Percentiles rank a stretch among this genome's conserved stretches.
These are phyloP conservation scores for Acromyrmex heyeri DNA, from an alignment of 1,140 invertebrate species.

Conservation along the genomic window DNA sequence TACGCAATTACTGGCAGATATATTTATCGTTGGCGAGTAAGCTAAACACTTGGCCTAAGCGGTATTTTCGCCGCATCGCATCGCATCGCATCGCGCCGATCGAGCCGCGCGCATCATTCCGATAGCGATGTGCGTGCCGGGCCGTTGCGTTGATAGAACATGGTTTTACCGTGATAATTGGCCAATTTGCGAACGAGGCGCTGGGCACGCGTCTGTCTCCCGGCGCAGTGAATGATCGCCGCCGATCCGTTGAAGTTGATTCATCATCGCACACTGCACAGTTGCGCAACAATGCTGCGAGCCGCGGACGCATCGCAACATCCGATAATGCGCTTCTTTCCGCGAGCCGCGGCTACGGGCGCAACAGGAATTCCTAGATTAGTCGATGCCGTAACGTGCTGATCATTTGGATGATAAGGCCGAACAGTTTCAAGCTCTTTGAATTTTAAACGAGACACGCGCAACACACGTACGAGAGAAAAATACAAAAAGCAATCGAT, in stretches of 20 bases:
- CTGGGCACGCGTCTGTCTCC: slow-evolving; percentile 65
- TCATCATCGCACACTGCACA: slow-evolving; percentile 63
- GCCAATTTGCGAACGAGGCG: slow-evolving; percentile 68
- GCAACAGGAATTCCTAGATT: slow-evolving; percentile 70
- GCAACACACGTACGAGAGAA: neutral
- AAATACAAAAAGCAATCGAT: neutral
- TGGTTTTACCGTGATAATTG: slow-evolving; percentile 67
- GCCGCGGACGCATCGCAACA: slow-evolving; percentile 37
- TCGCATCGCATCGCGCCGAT: neutral
- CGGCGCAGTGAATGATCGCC: slow-evolving; percentile 67
- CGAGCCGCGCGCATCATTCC: neutral
- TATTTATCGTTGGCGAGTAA: slow-evolving; percentile 7
- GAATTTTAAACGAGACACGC: neutral
- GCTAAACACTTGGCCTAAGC: neutral
- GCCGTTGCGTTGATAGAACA: neutral
- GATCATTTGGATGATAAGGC: neutral
- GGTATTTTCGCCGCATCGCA: neutral
- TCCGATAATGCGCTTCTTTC: slow-evolving; percentile 68
- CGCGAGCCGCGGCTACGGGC: slow-evolving; percentile 42
- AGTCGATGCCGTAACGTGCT: slow-evolving; percentile 13
- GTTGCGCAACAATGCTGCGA: slow-evolving; percentile 69
- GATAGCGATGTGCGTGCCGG: slow-evolving; percentile 20
- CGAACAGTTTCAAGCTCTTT: neutral
- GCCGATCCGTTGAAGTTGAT: slow-evolving; percentile 63
- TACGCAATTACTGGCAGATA: slow-evolving; percentile 20